Conservation (phyloP, 1,140 invertebrate genomes). For the Caenorhabditis latens region DNA sequence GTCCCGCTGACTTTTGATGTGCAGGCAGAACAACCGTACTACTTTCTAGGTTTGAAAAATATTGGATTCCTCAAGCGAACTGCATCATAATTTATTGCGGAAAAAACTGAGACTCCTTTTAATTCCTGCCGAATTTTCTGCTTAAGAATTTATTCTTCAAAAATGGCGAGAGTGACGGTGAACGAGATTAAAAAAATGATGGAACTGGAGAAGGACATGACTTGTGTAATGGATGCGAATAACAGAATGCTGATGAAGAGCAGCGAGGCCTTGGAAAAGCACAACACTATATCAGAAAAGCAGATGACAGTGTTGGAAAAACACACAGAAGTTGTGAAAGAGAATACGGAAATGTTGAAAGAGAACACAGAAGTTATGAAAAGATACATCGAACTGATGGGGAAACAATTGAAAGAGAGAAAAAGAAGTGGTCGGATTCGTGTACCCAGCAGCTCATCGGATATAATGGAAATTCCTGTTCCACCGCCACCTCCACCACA, state of each 20-base stretch:
- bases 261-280: background rate
- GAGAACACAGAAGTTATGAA: background rate
- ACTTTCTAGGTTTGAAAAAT: no score
- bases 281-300: background rate
- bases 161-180: background rate
- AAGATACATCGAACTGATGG: background rate
- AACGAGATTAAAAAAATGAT: background rate
- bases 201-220: background rate
- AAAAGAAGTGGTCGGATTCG: background rate
- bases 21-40: no score
- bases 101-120: no score
- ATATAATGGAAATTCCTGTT: background rate
- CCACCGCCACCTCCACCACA: background rate
- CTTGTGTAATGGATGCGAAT: background rate
- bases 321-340: background rate
- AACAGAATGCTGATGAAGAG: background rate
- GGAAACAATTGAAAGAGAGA: background rate
- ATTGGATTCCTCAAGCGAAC: no score
- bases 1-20: no score
- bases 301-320: background rate
- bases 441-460: background rate
- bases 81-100: no score
- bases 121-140: no score
- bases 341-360: background rate
- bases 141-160: no score